A percentile compares a stretch with the other conserved stretches of the same genome.
phyloP scores from a whole-genome alignment of 2,888 invertebrate species.

The Nineta flava region DNA sequence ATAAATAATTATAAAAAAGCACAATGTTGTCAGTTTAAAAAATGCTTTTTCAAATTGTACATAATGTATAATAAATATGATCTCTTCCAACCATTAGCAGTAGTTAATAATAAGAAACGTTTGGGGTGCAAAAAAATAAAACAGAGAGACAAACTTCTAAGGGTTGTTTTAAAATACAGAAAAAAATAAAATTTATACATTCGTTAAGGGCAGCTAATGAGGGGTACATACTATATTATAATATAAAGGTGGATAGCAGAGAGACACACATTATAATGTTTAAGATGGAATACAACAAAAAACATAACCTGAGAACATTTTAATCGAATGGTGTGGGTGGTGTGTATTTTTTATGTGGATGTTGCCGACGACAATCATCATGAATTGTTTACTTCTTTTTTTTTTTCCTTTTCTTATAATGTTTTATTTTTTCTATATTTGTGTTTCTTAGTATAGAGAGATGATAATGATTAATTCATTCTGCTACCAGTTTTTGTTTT shows the following conservation, averaged over 20 bases:
- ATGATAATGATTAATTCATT: too few species aligned
- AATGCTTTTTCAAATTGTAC: constrained; percentile 9
- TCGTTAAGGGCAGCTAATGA: constrained; percentile 7
- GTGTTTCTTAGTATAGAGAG: too few species aligned
- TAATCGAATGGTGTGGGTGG: too few species aligned
- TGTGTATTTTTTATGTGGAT: background rate
- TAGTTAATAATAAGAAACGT: constrained; percentile 11
- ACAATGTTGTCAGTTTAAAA: constrained; percentile 4
- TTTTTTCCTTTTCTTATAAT: too few species aligned
- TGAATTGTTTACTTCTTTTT: background rate
- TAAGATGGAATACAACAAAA: too few species aligned
- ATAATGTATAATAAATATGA: constrained; percentile 14
- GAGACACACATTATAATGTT: background rate
- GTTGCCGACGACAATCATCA: background rate
- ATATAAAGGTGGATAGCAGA: background rate
- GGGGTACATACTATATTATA: background rate
- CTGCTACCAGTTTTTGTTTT: too few species aligned
- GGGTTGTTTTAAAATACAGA: constrained; percentile 7
- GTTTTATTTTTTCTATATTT: too few species aligned
- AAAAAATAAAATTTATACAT: background rate
- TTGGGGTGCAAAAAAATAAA: constrained; percentile 7
- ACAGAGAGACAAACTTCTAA: background rate
- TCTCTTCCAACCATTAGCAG: constrained; percentile 12
- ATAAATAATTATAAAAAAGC: background rate
- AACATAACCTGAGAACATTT: too few species aligned